Evolutionary conservation across 2,888 invertebrate genomes (phyloP).

Genomic region (Xestia rhomboidea): DNA sequence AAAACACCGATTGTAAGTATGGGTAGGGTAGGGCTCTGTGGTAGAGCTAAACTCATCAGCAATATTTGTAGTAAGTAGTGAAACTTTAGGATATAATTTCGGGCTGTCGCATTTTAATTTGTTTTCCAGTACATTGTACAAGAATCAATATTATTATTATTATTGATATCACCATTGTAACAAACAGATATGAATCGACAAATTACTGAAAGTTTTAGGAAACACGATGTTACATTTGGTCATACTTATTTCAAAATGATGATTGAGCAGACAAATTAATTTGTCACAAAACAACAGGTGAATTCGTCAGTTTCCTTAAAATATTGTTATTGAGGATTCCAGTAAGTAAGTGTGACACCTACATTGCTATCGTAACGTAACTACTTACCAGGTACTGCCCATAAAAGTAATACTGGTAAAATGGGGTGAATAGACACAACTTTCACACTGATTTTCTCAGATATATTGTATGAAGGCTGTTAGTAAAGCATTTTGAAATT

Average conservation of each 20-base stretch:
- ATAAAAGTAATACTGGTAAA: constrained; percentile 4
- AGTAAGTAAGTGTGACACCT: neutral
- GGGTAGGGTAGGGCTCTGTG: neutral
- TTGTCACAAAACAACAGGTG: neutral
- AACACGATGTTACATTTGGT: neutral
- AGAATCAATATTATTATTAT: neutral
- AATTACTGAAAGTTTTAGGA: neutral
- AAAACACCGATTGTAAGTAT: neutral
- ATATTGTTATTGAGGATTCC: neutral
- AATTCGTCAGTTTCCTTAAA: neutral
- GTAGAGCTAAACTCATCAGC: too few species aligned
- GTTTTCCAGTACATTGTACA: too few species aligned
- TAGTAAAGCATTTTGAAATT: too few species aligned
- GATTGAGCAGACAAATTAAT: neutral
- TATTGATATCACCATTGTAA: neutral
- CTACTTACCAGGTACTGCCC: neutral
- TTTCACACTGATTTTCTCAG: too few species aligned
- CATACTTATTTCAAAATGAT: neutral
- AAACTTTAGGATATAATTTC: neutral
- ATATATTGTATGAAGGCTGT: too few species aligned
- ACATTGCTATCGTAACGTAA: neutral
- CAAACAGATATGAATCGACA: neutral
- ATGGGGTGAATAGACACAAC: too few species aligned
- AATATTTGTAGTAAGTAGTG: neutral
- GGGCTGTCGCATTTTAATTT: neutral